A percentile compares a stretch with the other conserved stretches of the same genome.
Evolutionary conservation across 2,888 invertebrate genomes (phyloP).

Genomic region (Xylophagus ater): DNA sequence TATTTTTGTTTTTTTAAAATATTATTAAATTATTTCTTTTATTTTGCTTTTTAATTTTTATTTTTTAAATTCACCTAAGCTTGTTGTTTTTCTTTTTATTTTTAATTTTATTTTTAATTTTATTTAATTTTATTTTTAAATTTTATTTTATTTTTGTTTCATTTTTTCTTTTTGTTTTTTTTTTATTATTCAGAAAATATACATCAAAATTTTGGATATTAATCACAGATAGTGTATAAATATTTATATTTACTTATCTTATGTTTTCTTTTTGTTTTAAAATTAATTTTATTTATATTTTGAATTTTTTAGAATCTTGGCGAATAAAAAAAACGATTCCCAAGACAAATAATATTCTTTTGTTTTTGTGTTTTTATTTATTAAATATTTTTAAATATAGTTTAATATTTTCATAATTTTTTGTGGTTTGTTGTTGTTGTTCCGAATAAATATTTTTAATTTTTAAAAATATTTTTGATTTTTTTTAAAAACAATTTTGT

Average conservation of each 20-base stretch:
- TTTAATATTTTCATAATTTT: constrained; percentile 2
- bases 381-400: constrained; percentile 11
- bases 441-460: background rate
- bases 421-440: background rate
- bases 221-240: constrained; percentile 42
- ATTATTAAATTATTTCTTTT: no score
- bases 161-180: constrained; percentile 19
- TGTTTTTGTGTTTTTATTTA: constrained; percentile 21
- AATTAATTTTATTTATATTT: constrained; percentile 16
- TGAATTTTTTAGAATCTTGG: constrained; percentile 16
- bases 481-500: no score
- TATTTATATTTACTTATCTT: constrained; percentile 16
- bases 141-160: constrained; percentile 17
- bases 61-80: no score
- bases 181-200: constrained; percentile 36
- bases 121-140: constrained; percentile 5
- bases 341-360: constrained; percentile 11
- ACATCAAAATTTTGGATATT: constrained; percentile 42
- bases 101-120: constrained; percentile 10
- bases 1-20: no score
- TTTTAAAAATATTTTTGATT: background rate
- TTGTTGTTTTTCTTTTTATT: constrained; percentile 8
- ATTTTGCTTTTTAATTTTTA: constrained; percentile 5
- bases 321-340: constrained; percentile 15
- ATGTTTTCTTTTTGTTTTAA: constrained; percentile 13